These are phyloP conservation scores for Chelmon rostratus DNA, from an alignment of 2,797 vertebrate species.

Conservation along the genomic window DNA sequence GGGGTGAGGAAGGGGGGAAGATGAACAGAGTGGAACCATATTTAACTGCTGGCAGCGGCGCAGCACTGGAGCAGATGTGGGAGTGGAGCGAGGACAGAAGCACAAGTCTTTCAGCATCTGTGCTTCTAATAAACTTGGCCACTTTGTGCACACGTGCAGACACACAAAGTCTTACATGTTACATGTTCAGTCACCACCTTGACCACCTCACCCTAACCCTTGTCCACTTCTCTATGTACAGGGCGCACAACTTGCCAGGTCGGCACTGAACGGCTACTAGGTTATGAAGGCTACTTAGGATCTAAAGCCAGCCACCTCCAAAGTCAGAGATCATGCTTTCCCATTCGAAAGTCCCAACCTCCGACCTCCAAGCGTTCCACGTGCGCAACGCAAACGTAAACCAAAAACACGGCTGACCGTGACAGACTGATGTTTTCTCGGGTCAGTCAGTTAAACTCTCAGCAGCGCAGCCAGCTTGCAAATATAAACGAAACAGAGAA, in stretches of 20 bases:
- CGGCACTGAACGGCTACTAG: neutral
- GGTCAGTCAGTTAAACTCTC: too few relatives aligned
- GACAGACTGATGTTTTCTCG: too few relatives aligned
- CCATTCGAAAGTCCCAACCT: too few relatives aligned
- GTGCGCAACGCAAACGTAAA: too few relatives aligned
- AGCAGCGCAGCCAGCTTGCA: too few relatives aligned
- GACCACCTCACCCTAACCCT: too few relatives aligned
- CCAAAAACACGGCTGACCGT: too few relatives aligned
- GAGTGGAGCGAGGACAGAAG: neutral
- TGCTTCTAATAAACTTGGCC: neutral
- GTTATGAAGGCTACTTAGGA: neutral
- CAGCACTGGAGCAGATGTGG: slow-evolving; percentile 1
- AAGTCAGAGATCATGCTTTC: too few relatives aligned
- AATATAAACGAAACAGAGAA: too few relatives aligned
- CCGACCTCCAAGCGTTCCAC: too few relatives aligned
- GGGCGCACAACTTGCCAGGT: neutral
- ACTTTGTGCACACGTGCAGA: slow-evolving; percentile 2
- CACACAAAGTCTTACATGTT: neutral
- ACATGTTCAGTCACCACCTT: neutral
- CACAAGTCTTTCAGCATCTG: slow-evolving; percentile 4
- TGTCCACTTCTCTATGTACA: neutral
- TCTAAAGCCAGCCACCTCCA: too few relatives aligned
- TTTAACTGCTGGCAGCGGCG: slow-evolving; percentile 29
- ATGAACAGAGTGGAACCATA: slow-evolving; percentile 37
- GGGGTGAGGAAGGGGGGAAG: slow-evolving; percentile 17